A percentile compares a stretch with the other conserved stretches of the same genome.
phyloP scores from a whole-genome alignment of 2,888 invertebrate genomes.

The Euphydryas editha region DNA sequence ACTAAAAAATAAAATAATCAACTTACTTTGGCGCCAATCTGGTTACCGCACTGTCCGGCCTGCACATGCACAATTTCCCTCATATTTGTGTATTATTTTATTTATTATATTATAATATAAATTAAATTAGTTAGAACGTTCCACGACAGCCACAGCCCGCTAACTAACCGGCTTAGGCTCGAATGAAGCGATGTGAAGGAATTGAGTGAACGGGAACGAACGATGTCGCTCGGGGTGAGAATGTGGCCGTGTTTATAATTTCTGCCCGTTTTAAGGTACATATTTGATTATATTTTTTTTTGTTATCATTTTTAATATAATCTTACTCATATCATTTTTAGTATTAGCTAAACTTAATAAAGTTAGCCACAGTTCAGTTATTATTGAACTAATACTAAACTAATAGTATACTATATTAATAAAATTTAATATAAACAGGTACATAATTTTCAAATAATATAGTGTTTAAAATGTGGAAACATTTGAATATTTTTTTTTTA shows the following conservation, averaged over 20 bases:
- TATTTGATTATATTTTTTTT: background rate
- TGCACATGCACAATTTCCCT: conserved; percentile 93
- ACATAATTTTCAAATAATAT: too few species aligned
- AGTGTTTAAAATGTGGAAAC: too few species aligned
- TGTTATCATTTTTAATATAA: background rate
- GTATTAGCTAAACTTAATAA: too few species aligned
- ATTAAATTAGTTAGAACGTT: conserved; percentile 40
- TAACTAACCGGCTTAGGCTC: conserved; percentile 54
- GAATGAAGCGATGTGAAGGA: conserved; percentile 63
- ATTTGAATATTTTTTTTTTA: too few species aligned
- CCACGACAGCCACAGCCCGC: conserved; percentile 55
- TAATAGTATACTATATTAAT: too few species aligned
- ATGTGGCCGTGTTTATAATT: conserved; percentile 51
- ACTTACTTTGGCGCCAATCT: conserved; percentile 87
- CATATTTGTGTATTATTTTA: conserved; percentile 78
- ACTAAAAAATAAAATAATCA: conserved; percentile 34
- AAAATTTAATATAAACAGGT: too few species aligned
- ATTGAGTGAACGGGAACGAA: conserved; percentile 54
- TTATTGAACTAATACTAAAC: too few species aligned
- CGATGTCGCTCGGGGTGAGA: conserved; percentile 64
- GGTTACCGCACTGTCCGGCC: conserved; percentile 93
- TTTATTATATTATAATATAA: conserved; percentile 48
- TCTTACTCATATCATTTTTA: too few species aligned
- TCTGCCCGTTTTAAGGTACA: conserved; percentile 50
- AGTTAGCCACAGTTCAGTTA: too few species aligned